A percentile compares a stretch with the other conserved stretches of the same genome.
Conservation (phyloP, 1,140 invertebrate species). For the Palaemon carinicauda region DNA sequence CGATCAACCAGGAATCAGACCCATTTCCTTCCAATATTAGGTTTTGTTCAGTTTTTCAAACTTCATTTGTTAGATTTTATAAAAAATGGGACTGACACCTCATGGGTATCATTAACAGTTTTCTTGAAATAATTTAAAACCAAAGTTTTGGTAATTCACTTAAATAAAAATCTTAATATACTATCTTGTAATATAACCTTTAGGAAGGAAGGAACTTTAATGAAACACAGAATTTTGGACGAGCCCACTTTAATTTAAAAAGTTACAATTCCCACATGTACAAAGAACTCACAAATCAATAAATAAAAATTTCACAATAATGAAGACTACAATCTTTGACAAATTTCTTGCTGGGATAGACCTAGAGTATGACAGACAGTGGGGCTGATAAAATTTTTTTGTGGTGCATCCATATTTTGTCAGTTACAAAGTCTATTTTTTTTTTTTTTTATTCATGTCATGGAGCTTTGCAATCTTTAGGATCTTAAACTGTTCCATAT, state of each 20-base stretch:
- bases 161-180: background rate
- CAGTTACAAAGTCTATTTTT: too few species aligned
- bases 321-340: slow-evolving; percentile 25
- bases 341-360: slow-evolving; percentile 1
- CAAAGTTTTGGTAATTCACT: background rate
- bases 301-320: slow-evolving; percentile 38
- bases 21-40: too few species aligned
- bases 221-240: slow-evolving; percentile 10
- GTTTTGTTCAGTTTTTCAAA: too few species aligned
- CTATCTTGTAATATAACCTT: background rate
- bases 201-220: background rate
- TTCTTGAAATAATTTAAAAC: background rate
- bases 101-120: too few species aligned
- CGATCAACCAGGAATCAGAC: too few species aligned
- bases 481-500: too few species aligned
- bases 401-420: too few species aligned
- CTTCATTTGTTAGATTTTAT: too few species aligned
- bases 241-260: slow-evolving; percentile 35
- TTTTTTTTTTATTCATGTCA: too few species aligned
- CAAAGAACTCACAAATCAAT: slow-evolving; percentile 38
- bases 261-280: slow-evolving; percentile 42
- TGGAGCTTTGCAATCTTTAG: too few species aligned
- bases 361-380: background rate
- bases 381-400: too few species aligned
- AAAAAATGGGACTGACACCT: too few species aligned